These are phyloP conservation scores for Nephotettix cincticeps DNA, from an alignment of 1,140 invertebrate genomes.

Conservation along the genomic window DNA sequence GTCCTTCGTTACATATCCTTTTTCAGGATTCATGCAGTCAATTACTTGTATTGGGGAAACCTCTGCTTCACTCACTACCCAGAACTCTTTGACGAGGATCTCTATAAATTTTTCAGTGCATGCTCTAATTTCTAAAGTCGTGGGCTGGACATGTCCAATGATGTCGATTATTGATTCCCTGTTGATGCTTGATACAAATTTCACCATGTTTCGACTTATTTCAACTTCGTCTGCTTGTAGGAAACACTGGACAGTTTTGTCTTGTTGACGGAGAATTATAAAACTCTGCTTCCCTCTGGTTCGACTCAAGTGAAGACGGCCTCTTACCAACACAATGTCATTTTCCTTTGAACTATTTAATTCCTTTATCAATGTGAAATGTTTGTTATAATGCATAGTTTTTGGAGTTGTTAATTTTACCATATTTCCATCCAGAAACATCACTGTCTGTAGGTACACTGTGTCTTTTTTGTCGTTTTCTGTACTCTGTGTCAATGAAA, in stretches of 20 bases:
- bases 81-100: constrained; percentile 75
- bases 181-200: constrained; percentile 86
- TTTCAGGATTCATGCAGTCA: constrained; percentile 83
- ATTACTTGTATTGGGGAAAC: constrained; percentile 91
- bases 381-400: constrained; percentile 61
- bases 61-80: constrained; percentile 83
- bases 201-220: constrained; percentile 95
- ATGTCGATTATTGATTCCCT: constrained; percentile 97
- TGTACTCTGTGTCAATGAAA: too few relatives aligned
- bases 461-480: not conserved
- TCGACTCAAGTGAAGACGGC: constrained; percentile 85
- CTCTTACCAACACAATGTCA: constrained; percentile 73
- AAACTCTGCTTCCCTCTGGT: constrained; percentile 98
- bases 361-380: constrained; percentile 60
- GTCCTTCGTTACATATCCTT: constrained; percentile 38
- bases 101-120: constrained; percentile 91
- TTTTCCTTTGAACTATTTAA: constrained; percentile 56
- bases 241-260: constrained; percentile 89
- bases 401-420: constrained; percentile 71
- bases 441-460: constrained; percentile 50
- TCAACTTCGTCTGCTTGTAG: constrained; percentile 74
- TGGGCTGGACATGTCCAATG: constrained; percentile 72
- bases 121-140: constrained; percentile 78
- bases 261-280: constrained; percentile 87
- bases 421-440: constrained; percentile 70